phyloP scores from a whole-genome alignment of 2,888 invertebrate genomes.

The Hydropsyche betteni region DNA sequence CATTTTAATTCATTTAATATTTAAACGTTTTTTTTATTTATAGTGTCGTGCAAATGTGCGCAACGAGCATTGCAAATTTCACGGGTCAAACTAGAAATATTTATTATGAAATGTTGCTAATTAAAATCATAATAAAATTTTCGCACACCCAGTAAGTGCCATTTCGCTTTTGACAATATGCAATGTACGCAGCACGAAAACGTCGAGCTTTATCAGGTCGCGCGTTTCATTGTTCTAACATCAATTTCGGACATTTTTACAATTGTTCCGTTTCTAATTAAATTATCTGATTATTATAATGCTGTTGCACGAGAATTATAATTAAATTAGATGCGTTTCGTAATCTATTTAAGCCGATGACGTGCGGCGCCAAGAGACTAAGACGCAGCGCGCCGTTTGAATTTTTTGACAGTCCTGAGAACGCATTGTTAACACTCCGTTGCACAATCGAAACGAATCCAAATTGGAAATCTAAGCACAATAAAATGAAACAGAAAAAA shows the following conservation, averaged over 20 bases:
- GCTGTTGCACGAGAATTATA: slow-evolving; percentile 2
- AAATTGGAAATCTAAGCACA: slow-evolving; percentile 8
- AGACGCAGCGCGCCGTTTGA: neutral
- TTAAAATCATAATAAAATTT: too few species aligned
- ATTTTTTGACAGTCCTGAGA: slow-evolving; percentile 22
- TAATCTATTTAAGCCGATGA: slow-evolving; percentile 11
- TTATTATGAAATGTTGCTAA: too few species aligned
- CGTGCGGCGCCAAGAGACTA: neutral
- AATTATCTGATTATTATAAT: slow-evolving; percentile 4
- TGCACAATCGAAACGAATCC: neutral
- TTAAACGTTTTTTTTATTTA: too few species aligned
- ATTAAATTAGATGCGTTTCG: slow-evolving; percentile 16
- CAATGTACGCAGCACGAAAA: too few species aligned
- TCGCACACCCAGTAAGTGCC: too few species aligned
- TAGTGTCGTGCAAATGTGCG: too few species aligned
- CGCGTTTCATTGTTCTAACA: too few species aligned
- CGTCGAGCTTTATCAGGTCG: too few species aligned
- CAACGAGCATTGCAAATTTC: too few species aligned
- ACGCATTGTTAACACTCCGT: neutral
- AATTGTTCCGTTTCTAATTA: slow-evolving; percentile 8
- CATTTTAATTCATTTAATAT: too few species aligned
- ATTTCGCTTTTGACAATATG: too few species aligned
- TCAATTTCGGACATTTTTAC: neutral
- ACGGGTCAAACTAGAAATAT: too few species aligned
- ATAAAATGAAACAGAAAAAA: neutral